phyloP scores from a whole-genome alignment of 2,113 vertebrate species.

The Chaetops frenatus region DNA sequence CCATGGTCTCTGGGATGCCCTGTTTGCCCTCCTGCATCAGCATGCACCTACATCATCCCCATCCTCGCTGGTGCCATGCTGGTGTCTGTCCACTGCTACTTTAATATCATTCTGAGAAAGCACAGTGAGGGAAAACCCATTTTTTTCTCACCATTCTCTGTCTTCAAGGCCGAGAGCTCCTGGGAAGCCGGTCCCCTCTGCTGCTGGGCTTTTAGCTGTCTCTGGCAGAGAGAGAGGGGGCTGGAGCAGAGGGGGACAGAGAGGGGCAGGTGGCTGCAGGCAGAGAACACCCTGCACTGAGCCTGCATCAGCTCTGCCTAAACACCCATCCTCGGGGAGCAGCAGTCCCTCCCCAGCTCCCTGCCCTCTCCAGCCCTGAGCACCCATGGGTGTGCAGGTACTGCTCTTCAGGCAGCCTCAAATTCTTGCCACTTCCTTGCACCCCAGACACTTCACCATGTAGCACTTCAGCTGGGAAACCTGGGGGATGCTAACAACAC shows the following conservation, averaged over 20 bases:
- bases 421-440: not conserved
- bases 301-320: not conserved
- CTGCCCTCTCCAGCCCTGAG: not conserved
- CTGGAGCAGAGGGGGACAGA: not conserved
- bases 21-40: not conserved
- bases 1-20: not conserved
- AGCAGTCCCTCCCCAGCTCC: not conserved
- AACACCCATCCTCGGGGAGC: rapidly evolving
- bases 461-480: not conserved
- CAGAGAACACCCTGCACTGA: not conserved
- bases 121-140: rapidly evolving
- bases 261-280: not conserved
- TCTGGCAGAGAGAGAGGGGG: slow-evolving; percentile 45
- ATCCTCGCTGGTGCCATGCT: not conserved
- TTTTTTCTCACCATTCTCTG: slow-evolving; percentile 60
- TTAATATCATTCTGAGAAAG: not conserved
- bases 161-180: slow-evolving; percentile 47
- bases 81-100: not conserved
- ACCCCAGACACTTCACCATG: rapidly evolving
- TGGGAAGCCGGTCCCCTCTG: not conserved
- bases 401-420: not conserved
- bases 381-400: not conserved
- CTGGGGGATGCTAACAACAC: not conserved
- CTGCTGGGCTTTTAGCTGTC: slow-evolving; percentile 41
- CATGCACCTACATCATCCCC: not conserved